A percentile compares a stretch with the other conserved stretches of the same genome.
These are phyloP conservation scores for Vanessa tameamea DNA, from an alignment of 1,140 invertebrate species.

Conservation along the genomic window DNA sequence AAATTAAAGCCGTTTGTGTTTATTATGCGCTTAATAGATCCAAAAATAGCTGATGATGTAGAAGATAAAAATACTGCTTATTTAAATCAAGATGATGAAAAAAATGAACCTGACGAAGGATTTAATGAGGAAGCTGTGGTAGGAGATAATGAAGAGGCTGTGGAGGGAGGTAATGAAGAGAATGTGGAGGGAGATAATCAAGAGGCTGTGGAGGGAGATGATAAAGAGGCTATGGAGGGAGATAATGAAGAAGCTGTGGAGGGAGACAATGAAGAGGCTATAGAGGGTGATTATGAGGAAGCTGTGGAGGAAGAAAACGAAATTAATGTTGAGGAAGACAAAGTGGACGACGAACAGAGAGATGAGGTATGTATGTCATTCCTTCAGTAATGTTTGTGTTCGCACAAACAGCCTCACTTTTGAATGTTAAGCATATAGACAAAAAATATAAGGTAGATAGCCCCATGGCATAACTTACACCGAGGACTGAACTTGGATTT, in stretches of 20 bases:
- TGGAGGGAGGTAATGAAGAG: background rate
- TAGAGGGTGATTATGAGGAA: background rate
- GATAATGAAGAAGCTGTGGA: background rate
- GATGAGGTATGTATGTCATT: background rate
- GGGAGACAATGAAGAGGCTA: background rate
- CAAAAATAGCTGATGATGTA: too few relatives aligned
- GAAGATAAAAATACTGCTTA: too few relatives aligned
- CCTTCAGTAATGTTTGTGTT: background rate
- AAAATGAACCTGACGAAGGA: too few relatives aligned
- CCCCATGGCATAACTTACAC: too few relatives aligned
- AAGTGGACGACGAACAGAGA: background rate
- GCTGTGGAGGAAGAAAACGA: background rate
- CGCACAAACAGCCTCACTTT: too few relatives aligned
- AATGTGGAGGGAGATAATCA: too few relatives aligned
- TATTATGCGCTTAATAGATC: too few relatives aligned
- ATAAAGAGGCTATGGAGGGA: background rate
- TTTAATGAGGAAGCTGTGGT: too few relatives aligned
- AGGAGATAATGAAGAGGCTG: background rate
- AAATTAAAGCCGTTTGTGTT: too few relatives aligned
- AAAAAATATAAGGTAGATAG: too few relatives aligned
- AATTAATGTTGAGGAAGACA: background rate
- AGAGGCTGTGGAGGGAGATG: background rate
- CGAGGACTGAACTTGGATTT: too few relatives aligned
- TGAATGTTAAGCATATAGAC: background rate
- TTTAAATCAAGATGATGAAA: too few relatives aligned